Evolutionary conservation across 2,888 invertebrate genomes (phyloP).

Genomic region (Strigamia crassipes): DNA sequence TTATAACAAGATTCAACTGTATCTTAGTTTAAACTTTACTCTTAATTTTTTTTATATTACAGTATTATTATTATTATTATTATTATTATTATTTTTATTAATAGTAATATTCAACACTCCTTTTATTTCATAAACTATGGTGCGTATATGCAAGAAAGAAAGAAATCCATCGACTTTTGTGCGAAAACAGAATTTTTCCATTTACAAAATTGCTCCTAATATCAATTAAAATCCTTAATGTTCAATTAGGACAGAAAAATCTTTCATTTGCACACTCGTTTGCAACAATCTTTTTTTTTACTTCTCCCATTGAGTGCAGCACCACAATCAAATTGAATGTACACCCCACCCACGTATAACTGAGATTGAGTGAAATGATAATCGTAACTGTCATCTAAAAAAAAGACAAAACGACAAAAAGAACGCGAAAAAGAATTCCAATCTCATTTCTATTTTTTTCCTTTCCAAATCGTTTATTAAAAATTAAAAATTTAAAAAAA

Average conservation of each 20-base stretch:
- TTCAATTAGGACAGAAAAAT: conserved; percentile 10
- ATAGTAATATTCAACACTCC: background rate
- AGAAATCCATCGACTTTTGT: conserved; percentile 2
- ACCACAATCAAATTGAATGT: conserved; percentile 10
- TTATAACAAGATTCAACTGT: no score
- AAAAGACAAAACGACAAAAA: background rate
- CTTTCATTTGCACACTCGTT: conserved; percentile 10
- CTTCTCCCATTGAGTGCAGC: background rate
- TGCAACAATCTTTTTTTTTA: background rate
- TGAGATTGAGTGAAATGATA: background rate
- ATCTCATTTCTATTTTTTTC: conserved; percentile 25
- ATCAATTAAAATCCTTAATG: conserved; percentile 10
- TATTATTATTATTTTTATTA: background rate
- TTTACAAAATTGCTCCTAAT: background rate
- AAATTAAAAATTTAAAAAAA: background rate
- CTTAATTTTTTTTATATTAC: no score
- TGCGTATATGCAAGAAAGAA: background rate
- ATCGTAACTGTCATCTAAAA: background rate
- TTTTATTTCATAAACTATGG: background rate
- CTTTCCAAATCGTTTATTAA: background rate
- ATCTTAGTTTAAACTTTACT: no score
- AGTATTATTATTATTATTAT: background rate
- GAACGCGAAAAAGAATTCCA: background rate
- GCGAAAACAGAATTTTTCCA: conserved; percentile 10
- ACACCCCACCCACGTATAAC: background rate